Evolutionary conservation across 2,113 vertebrate species (phyloP).

Genomic region (Leucoraja erinaceus): DNA sequence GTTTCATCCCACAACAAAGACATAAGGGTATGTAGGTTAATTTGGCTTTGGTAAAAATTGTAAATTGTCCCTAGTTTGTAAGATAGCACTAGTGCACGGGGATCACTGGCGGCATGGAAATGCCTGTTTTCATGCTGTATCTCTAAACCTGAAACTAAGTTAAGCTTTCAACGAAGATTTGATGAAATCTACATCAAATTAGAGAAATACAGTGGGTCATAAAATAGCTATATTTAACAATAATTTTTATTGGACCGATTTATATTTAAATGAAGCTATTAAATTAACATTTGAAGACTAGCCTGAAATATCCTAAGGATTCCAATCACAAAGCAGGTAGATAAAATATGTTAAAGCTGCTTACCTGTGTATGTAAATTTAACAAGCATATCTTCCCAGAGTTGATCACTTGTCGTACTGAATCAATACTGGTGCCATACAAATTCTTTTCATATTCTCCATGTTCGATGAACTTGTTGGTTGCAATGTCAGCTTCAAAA

Average conservation of each 20-base stretch:
- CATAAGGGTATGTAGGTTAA: too few species aligned
- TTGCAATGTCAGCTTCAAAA: conserved; percentile 75
- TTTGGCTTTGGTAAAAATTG: too few species aligned
- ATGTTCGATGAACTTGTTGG: conserved; percentile 84
- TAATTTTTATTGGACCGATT: neutral
- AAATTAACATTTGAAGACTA: neutral
- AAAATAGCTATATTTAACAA: neutral
- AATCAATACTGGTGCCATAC: conserved; percentile 89
- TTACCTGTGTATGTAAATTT: conserved; percentile 84
- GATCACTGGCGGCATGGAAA: too few species aligned
- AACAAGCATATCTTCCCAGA: conserved; percentile 85
- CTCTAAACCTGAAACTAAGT: too few species aligned
- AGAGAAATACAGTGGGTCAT: neutral
- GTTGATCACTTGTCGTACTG: conserved; percentile 81
- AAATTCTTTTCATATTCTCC: conserved; percentile 90
- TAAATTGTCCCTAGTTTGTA: too few species aligned
- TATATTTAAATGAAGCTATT: neutral
- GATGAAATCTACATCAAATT: neutral
- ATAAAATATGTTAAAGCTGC: conserved; percentile 12
- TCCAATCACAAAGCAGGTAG: neutral
- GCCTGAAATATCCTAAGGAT: neutral
- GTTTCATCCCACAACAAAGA: too few species aligned
- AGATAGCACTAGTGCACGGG: too few species aligned
- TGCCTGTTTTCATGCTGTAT: too few species aligned
- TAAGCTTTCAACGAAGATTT: neutral